phyloP scores from a whole-genome alignment of 1,140 invertebrate genomes.

The Elysia chlorotica region DNA sequence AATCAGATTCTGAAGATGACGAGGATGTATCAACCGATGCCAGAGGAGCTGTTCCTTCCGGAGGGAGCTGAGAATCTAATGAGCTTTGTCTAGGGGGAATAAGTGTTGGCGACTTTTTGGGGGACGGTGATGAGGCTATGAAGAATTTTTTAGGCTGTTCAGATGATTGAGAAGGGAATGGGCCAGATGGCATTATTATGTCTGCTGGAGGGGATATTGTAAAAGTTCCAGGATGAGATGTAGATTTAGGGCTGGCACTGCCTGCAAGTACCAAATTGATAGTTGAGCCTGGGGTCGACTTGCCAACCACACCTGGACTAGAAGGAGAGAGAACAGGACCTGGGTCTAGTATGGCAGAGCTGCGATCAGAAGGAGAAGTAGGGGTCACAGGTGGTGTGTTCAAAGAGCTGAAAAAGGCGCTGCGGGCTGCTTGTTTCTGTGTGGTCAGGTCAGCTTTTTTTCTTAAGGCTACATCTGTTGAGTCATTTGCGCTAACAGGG shows the following conservation, averaged over 20 bases:
- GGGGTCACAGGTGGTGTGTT: slow-evolving; percentile 19
- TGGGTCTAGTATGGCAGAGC: slow-evolving; percentile 13
- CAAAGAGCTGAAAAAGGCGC: slow-evolving; percentile 31
- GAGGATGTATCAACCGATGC: too few species aligned
- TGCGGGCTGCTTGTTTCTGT: slow-evolving; percentile 29
- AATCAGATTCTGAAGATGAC: too few species aligned
- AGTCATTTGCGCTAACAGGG: too few species aligned
- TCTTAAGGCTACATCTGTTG: too few species aligned
- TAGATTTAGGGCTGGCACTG: slow-evolving; percentile 16
- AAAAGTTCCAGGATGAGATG: slow-evolving; percentile 13
- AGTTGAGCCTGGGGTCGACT: not conserved
- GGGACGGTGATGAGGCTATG: too few species aligned
- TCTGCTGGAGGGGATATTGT: slow-evolving; percentile 5
- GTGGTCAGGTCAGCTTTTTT: slow-evolving; percentile 1
- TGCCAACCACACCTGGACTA: not conserved
- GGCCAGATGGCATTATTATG: not conserved
- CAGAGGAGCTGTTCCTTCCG: too few species aligned
- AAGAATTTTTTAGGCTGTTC: too few species aligned
- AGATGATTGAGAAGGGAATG: too few species aligned
- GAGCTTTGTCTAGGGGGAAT: too few species aligned
- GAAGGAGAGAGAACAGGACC: not conserved
- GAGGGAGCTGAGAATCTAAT: too few species aligned
- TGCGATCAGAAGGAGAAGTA: not conserved
- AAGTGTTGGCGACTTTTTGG: slow-evolving; percentile 15
- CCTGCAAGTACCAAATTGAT: slow-evolving; percentile 17